Base-by-base conservation (phyloP, 2,888 invertebrate genomes). In the Gisinianus flammeolus region DNA sequence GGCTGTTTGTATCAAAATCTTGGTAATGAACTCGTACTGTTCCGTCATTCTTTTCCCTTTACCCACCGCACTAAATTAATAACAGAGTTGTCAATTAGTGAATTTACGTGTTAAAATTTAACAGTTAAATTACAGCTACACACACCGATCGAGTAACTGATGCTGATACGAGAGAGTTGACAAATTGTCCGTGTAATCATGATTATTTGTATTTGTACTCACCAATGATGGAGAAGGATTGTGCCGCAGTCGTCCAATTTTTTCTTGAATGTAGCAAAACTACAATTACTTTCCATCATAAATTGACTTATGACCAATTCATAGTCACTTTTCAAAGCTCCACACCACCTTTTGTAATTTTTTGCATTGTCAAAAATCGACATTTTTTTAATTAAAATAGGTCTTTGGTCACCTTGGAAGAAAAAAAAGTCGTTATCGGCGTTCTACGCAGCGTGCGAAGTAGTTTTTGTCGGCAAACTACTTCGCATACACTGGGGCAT, bases 251-350 rank as follows among this genome's bases (percentile, higher is more conserved):
- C 19, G 0, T 19, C 56, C 31, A 31, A 19, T 22, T 52, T n/a
- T 16, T 56, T 56, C 31, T 56, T 54, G 22, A 71, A 71, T n/a
- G 33, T 26, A 22, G 44, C 19, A 31, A 54, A 71, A 52, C 26
- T 28, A 19, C 54, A 71, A 16, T 28, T 22, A 19, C 56, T 56
- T 0, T 5, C 54, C 5, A 16, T 6, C 31, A 71, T 6, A 22
- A 56, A 71, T 19, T 71, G 71, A 31, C 52, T 71, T 2, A 58
- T 54, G 19, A 71, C n/a, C 56, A 71, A 16, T 52, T 71, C 71
- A 26, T 71, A 71, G 26, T 71, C 71, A 31, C 71, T 71, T 8
- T n/a, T 12, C 2, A 71, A 30, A 10, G 71, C 71, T 10, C 16
- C 31, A 28, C 24, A 5, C 31, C 66, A 66, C 1, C 66, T 26